A percentile compares a stretch with the other conserved stretches of the same genome.
phyloP scores from a whole-genome alignment of 2,888 invertebrate species.

The Drosophila subquinaria region DNA sequence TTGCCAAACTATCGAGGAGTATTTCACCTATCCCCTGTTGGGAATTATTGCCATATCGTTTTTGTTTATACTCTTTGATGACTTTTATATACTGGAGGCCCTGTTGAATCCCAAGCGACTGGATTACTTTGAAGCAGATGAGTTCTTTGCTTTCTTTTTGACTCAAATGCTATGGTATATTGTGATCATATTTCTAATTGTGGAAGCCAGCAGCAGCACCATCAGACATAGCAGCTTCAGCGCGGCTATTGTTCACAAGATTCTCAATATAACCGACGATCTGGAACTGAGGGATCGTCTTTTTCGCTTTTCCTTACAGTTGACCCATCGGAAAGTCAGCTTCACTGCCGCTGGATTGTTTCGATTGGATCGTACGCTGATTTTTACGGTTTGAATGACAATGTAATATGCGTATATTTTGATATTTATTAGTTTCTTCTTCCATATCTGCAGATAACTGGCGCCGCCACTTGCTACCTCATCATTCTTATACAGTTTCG shows the following conservation, averaged over 20 bases:
- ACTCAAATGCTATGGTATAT: slow-evolving; percentile 83
- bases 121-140: slow-evolving; percentile 79
- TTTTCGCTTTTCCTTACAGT: slow-evolving; percentile 82
- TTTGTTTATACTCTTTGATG: slow-evolving; percentile 83
- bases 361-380: slow-evolving; percentile 84
- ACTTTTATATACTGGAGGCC: slow-evolving; percentile 83
- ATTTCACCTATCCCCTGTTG: slow-evolving; percentile 83
- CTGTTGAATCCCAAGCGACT: slow-evolving; percentile 80
- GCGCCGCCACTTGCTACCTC: slow-evolving; percentile 85
- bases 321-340: slow-evolving; percentile 82
- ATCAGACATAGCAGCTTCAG: slow-evolving; percentile 79
- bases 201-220: slow-evolving; percentile 82
- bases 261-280: slow-evolving; percentile 82
- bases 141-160: slow-evolving; percentile 84
- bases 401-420: neutral
- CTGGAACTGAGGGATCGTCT: slow-evolving; percentile 80
- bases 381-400: slow-evolving; percentile 81
- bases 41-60: slow-evolving; percentile 84
- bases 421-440: no score
- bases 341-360: slow-evolving; percentile 85
- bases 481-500: slow-evolving; percentile 85
- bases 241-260: slow-evolving; percentile 82
- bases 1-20: slow-evolving; percentile 83
- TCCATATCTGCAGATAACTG: slow-evolving; percentile 79
- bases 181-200: slow-evolving; percentile 82